phyloP scores from a whole-genome alignment of 2,113 vertebrate genomes.

The Pelusios castaneus region DNA sequence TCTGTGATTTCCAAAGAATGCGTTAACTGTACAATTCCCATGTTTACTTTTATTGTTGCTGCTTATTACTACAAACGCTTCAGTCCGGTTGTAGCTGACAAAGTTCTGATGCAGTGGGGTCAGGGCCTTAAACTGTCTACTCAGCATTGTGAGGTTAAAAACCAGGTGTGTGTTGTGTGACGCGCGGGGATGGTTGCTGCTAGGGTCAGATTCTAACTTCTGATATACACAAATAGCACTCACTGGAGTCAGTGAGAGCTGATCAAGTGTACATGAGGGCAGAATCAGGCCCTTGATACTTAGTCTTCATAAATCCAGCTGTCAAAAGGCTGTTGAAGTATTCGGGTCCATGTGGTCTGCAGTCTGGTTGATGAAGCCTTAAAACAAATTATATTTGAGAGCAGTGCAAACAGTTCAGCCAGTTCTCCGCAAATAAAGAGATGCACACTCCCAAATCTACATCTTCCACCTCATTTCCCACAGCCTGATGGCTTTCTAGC shows the following conservation, averaged over 20 bases:
- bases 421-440: not conserved
- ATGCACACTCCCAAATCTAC: not conserved
- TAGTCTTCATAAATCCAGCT: not conserved
- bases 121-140: constrained; percentile 20
- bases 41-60: not conserved
- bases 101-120: not conserved
- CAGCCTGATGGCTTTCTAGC: not conserved
- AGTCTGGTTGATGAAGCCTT: fast-evolving
- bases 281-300: not conserved
- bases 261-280: constrained; percentile 7
- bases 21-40: not conserved
- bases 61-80: not conserved
- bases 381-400: not conserved
- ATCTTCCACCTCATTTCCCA: not conserved
- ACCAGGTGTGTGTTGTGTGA: not conserved
- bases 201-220: not conserved
- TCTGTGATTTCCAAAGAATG: not conserved
- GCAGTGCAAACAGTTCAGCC: fast-evolving
- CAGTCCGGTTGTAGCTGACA: not conserved
- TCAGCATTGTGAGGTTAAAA: not conserved
- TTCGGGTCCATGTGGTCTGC: not conserved
- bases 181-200: fast-evolving
- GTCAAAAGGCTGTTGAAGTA: fast-evolving
- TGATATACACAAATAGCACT: not conserved
- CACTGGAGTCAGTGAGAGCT: fast-evolving